Conservation (phyloP, 2,113 vertebrate genomes). For the Hyla sarda region DNA sequence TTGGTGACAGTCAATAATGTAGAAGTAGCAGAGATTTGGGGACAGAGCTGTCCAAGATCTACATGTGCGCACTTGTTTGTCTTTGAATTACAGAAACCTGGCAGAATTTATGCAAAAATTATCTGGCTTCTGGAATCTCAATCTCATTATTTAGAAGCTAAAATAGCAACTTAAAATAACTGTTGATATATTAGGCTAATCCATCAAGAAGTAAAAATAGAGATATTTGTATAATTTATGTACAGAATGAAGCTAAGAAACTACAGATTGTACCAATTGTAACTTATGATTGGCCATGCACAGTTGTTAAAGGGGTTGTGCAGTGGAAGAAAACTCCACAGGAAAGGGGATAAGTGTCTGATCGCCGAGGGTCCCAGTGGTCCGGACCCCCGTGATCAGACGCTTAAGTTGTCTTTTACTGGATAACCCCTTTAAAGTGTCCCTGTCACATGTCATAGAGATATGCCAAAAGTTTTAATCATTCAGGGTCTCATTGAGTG, state of each 20-base stretch:
- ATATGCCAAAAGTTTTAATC: too few species aligned
- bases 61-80: constrained; percentile 13
- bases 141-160: constrained; percentile 10
- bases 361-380: too few species aligned
- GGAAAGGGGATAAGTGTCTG: too few species aligned
- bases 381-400: too few species aligned
- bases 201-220: not conserved
- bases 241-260: not conserved
- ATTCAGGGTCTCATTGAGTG: too few species aligned
- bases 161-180: constrained; percentile 10
- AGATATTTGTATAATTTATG: not conserved
- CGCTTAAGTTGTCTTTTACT: too few species aligned
- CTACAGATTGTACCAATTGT: not conserved
- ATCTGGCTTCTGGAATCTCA: not conserved
- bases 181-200: not conserved
- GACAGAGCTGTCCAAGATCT: not conserved
- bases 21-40: not conserved
- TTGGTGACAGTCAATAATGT: constrained; percentile 10
- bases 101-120: constrained; percentile 14
- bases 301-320: too few species aligned
- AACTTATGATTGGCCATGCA: too few species aligned
- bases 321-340: too few species aligned
- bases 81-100: constrained; percentile 11
- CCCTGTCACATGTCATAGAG: too few species aligned
- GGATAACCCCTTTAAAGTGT: too few species aligned